phyloP scores from a whole-genome alignment of 2,797 vertebrate genomes.

The Typhlichthys eigenmanni region DNA sequence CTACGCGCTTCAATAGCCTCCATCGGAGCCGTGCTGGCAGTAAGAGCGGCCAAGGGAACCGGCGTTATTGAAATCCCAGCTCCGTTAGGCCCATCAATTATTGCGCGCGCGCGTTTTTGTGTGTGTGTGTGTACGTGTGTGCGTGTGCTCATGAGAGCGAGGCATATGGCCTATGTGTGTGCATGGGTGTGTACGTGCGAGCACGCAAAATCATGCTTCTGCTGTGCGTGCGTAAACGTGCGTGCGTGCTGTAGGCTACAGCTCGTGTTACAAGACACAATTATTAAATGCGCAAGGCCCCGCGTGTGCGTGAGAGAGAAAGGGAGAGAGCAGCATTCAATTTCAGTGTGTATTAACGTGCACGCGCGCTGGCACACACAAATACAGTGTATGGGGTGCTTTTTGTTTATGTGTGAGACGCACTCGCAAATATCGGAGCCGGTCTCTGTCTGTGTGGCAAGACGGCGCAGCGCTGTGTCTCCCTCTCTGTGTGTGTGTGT shows the following conservation, averaged over 20 bases:
- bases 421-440: too few relatives aligned
- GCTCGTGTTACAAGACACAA: too few relatives aligned
- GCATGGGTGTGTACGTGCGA: constrained; percentile 8
- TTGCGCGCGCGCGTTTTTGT: constrained; percentile 6
- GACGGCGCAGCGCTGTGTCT: neutral
- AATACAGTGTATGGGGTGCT: too few relatives aligned
- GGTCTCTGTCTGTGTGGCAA: neutral
- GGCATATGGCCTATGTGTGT: constrained; percentile 24
- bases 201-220: too few relatives aligned
- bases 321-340: too few relatives aligned
- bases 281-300: too few relatives aligned
- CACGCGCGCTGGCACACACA: too few relatives aligned
- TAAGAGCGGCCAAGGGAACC: neutral
- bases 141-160: constrained; percentile 5
- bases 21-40: constrained; percentile 33
- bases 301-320: too few relatives aligned
- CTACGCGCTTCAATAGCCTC: too few relatives aligned
- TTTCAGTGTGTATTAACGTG: too few relatives aligned
- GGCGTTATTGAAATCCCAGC: constrained; percentile 66
- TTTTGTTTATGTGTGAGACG: constrained; percentile 22
- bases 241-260: too few relatives aligned
- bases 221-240: too few relatives aligned
- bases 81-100: constrained; percentile 66
- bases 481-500: neutral
- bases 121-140: constrained; percentile 17